phyloP scores from a whole-genome alignment of 2,113 vertebrate species.

The Gyps fulvus region DNA sequence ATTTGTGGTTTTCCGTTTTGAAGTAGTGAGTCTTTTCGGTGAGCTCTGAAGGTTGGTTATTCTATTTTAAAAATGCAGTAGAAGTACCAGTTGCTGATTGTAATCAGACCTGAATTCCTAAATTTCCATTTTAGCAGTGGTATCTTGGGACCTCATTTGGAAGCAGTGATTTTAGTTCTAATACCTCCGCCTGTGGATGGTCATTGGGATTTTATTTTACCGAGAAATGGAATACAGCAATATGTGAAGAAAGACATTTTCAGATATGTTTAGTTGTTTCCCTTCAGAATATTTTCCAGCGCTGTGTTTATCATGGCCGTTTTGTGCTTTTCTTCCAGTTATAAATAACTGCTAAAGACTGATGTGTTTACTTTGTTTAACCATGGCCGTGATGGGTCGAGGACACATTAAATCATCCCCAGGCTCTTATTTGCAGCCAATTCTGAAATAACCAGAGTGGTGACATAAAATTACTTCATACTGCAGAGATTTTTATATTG shows the following conservation, averaged over 20 bases:
- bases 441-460: constrained; percentile 24
- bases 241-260: background rate
- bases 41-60: background rate
- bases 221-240: background rate
- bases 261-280: background rate
- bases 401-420: constrained; percentile 61
- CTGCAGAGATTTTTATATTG: constrained; percentile 37
- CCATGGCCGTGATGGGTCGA: constrained; percentile 33
- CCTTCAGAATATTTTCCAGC: background rate
- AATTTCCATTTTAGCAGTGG: background rate
- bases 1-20: background rate
- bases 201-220: background rate
- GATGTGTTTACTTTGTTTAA: constrained; percentile 63
- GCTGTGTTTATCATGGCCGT: background rate
- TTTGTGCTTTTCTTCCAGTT: constrained; percentile 22
- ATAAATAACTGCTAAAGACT: constrained; percentile 44
- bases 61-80: background rate
- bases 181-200: background rate
- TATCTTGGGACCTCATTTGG: background rate
- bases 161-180: background rate
- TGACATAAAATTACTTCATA: constrained; percentile 49
- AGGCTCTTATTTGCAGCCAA: constrained; percentile 39
- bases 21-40: background rate
- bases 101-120: background rate
- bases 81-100: background rate